Base-by-base conservation (phyloP, 2,797 vertebrate species). In the Leptoclinus maculatus region DNA sequence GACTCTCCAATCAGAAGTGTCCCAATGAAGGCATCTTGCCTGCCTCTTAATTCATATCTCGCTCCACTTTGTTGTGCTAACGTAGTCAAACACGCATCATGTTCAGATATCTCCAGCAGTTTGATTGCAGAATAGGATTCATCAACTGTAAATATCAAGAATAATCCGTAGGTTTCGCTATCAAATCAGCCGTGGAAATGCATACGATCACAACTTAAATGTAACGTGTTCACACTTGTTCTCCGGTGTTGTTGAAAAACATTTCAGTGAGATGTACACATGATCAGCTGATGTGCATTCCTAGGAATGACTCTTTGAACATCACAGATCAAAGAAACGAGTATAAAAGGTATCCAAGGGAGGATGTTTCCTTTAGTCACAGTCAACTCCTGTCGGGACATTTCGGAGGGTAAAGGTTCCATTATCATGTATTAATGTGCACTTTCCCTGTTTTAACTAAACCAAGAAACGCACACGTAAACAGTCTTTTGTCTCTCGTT, bases 401-500 rank as follows among this genome's bases (percentile, higher is more conserved):
- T 10, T 38, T 51, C 23, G 17, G 5, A 67, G 63, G 29, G 9
- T 53, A 21, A 76, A 38, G 60, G 32, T 65, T 49, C 32, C 23
- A 16, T 29, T 49, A 43, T 13, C 64, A 23, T 54, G 19, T 23
- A 49, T 19, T 67, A 25, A 36, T 25, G 3, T 56, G 71, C 13
- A 1, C 7, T 2, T 25, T n/a, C 23, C 7, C 21, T 5, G n/a
- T 41, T 45, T 58, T 17, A 21, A 1, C 5, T 19, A 25, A 41
- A 16, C 5, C 7, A 47, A 7, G 19, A 12, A 56, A 62, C 6
- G 4, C 4, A 25, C 25, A 2, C 21, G 56, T 39, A 41, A 66
- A 41, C 4, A 0, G 14, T 12, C 34, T 63, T 54, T 45, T 74
- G 32, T 81, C 5, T 79, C 14, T 34, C 74, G 25, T 72, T 78